Base-by-base conservation (phyloP, 64 coral and sea anemone species). In the Stichodactyla helianthus region DNA sequence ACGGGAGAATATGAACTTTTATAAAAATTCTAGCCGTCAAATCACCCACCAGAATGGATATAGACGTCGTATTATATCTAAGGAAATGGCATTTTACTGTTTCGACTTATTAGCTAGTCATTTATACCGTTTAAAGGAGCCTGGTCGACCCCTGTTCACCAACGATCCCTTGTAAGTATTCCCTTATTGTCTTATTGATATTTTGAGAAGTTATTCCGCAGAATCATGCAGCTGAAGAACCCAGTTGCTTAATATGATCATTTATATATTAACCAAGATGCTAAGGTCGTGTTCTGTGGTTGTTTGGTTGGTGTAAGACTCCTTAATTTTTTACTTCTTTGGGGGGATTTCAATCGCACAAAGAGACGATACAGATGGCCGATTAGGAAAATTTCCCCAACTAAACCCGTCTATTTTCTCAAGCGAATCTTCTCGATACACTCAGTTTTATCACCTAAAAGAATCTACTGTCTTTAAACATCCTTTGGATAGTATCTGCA, bases 71-170 rank as follows among this genome's bases (percentile, higher is more conserved):
- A 90, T 99, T 92, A 92, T 99, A 87, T 89, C 83, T 54, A 99
- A 99, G 58, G 97, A 99, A 84, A 99, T 99, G 97, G 97, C 97
- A 19, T 99, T 99, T 85, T 99, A 92, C 55, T 99, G 97, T 85
- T 99, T 99, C 89, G 97, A 99, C 65, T 84, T 99, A 56, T 83
- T 99, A 92, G 87, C 88, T 81, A 88, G 87, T 74, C 97, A 99
- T 91, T 83, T 99, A 79, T 90, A 93, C 82, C 93, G 88, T 60
- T 79, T 90, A 55, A 89, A 94, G 86, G 91, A 94, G 51, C 93
- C 97, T 26, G 86, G 90, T 51, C 86, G 93, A 84, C 97, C 97
- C 85, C 94, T 92, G 61, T 99, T 99, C 88, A 94, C 97, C 77
- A 99, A 99, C 53, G 93, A 92, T 27, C 87, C 93, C 53, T 99